A percentile compares a stretch with the other conserved stretches of the same genome.
Conservation (phyloP, 2,797 vertebrate genomes). For the Thripadectes ignobilis region DNA sequence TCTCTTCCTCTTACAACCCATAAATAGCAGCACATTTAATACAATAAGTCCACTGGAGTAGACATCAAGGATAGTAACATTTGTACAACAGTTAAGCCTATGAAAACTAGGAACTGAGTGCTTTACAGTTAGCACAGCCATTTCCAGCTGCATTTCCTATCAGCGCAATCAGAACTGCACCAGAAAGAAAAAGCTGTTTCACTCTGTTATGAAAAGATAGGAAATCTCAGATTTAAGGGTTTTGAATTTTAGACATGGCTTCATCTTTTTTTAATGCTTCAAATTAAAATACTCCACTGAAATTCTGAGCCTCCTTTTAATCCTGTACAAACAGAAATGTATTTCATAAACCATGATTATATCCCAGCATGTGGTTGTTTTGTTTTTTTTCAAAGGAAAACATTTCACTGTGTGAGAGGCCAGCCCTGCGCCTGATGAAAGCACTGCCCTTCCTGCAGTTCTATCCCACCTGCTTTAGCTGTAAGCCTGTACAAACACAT, state of each 20-base stretch:
- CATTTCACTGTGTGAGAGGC: neutral
- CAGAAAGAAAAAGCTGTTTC: neutral
- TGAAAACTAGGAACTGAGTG: neutral
- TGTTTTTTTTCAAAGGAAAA: neutral
- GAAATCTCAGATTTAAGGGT: neutral
- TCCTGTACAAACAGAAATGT: neutral
- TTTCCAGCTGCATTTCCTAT: neutral
- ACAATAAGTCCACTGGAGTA: neutral
- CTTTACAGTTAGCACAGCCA: neutral
- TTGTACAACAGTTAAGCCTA: neutral
- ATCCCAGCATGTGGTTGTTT: neutral
- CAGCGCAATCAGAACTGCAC: neutral
- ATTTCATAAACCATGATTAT: neutral
- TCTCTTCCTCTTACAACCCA: neutral
- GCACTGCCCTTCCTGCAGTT: neutral
- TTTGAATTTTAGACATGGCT: neutral
- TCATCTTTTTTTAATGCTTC: neutral
- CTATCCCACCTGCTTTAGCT: neutral
- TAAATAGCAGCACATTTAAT: neutral
- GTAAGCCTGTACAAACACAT: neutral
- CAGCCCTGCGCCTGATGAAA: neutral
- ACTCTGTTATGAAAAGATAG: neutral
- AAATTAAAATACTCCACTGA: neutral
- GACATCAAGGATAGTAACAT: neutral
- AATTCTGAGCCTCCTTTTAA: neutral